Evolutionary conservation across 2,113 vertebrate genomes (phyloP).

Genomic region (Bos indicus): DNA sequence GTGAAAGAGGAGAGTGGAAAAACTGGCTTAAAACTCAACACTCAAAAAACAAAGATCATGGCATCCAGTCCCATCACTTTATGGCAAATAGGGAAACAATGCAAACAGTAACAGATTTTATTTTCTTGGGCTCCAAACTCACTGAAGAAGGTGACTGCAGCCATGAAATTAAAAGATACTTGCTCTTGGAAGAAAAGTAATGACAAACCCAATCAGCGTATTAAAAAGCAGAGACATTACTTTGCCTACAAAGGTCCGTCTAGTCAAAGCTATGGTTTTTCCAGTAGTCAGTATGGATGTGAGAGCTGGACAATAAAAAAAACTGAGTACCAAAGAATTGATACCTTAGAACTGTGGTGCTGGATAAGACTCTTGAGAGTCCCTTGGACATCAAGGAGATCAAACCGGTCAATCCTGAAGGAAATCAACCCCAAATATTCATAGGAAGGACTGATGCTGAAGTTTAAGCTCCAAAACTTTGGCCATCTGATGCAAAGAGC

Average conservation of each 20-base stretch:
- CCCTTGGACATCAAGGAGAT: background rate
- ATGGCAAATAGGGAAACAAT: background rate
- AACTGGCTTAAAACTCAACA: background rate
- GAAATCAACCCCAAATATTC: background rate
- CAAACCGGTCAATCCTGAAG: background rate
- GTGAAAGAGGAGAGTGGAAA: background rate
- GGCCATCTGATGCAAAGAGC: background rate
- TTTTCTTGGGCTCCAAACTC: background rate
- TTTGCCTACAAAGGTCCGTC: background rate
- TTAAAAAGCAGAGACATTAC: background rate
- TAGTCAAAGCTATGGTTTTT: background rate
- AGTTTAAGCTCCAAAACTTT: background rate
- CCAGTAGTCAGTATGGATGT: background rate
- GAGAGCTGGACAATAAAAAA: background rate
- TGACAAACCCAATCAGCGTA: background rate
- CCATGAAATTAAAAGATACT: background rate
- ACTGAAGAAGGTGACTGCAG: background rate
- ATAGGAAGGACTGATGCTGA: background rate
- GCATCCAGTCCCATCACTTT: background rate
- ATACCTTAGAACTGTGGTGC: background rate
- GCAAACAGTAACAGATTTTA: background rate
- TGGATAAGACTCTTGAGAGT: background rate
- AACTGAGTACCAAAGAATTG: background rate
- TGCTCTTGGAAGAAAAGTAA: background rate
- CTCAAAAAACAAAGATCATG: background rate